Evolutionary conservation across 2,113 vertebrate genomes (phyloP), one percentile per base, ranked within the genome.

Genomic region (Spizaetus ornatus): DNA sequence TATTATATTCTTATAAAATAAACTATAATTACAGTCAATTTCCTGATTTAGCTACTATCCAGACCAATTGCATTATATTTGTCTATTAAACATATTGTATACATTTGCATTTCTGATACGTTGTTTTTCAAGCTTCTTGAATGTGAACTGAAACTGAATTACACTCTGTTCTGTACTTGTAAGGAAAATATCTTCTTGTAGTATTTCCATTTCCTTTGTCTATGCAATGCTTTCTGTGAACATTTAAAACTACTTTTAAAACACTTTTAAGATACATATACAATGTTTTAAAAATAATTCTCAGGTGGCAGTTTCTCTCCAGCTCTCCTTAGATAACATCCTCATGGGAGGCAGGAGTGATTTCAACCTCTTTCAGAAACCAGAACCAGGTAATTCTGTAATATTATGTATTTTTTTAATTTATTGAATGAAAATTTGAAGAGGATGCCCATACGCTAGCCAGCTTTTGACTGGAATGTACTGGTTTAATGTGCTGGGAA

Each of bases 1-100:
- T 40, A 94, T 97, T 95, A 93, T 76, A 63, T 52, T 66, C 67
- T 88, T 55, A 95, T 91, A 85, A 95, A 95, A 92, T 50, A 93
- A 94, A 82, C 48, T 80, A 82, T 67, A 91, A 82, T 85, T 94
- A 94, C 38, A 94, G 86, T 77, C 74, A 73, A 93, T 96, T 95
- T 95, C 93, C 93, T 91, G 91, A 77, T 91, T 94, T 82, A 96
- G 91, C 81, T 95, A 40, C 83, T 85, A 38, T 45, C 61, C 74
- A 85, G 58, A 70, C 58, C 81, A 91, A 77, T 26, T 73, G 48
- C 62, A 91, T 95, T 92, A 62, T 65, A 80, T 90, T 85, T 92
- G 21, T 47, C 78, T 90, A 31, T 94, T 88, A 91, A 93, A 96
- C 21, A 73, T 93, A 91, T 55, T 85, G 91, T 93, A 90, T 86